phyloP scores from a whole-genome alignment of 2,888 invertebrate species.

The Cylloceria caligata region DNA sequence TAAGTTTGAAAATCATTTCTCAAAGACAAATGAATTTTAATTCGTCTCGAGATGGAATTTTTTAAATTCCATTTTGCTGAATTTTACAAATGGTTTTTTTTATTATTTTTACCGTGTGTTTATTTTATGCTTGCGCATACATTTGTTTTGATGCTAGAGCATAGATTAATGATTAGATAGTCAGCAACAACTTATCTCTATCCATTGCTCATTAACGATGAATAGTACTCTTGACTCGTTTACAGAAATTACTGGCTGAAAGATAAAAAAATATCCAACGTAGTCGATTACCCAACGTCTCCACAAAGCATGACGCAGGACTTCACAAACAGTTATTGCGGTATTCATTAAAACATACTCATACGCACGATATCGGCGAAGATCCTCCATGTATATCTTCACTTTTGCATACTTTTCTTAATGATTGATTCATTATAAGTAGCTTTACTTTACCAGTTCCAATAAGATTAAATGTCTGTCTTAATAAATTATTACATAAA shows the following conservation, averaged over 20 bases:
- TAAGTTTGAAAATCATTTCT: too few relatives aligned
- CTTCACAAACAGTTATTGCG: slow-evolving; percentile 7
- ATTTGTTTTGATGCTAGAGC: slow-evolving; percentile 3
- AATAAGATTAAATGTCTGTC: neutral
- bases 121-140: neutral
- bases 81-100: neutral
- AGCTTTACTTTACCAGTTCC: neutral
- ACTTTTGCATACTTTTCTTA: slow-evolving; percentile 14
- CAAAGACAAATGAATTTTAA: neutral
- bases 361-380: neutral
- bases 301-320: neutral
- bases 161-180: slow-evolving; percentile 69
- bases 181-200: slow-evolving; percentile 48
- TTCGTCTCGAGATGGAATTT: neutral
- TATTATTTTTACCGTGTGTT: neutral
- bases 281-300: neutral
- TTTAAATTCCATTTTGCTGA: neutral
- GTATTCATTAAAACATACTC: slow-evolving; percentile 21
- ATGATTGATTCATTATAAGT: slow-evolving; percentile 25
- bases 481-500: neutral
- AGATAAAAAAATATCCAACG: slow-evolving; percentile 22
- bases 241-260: slow-evolving; percentile 24
- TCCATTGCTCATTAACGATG: slow-evolving; percentile 64
- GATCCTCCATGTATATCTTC: slow-evolving; percentile 14
- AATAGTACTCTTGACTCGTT: slow-evolving; percentile 18